phyloP scores from a whole-genome alignment of 2,113 vertebrate species.

The Tursiops truncatus region DNA sequence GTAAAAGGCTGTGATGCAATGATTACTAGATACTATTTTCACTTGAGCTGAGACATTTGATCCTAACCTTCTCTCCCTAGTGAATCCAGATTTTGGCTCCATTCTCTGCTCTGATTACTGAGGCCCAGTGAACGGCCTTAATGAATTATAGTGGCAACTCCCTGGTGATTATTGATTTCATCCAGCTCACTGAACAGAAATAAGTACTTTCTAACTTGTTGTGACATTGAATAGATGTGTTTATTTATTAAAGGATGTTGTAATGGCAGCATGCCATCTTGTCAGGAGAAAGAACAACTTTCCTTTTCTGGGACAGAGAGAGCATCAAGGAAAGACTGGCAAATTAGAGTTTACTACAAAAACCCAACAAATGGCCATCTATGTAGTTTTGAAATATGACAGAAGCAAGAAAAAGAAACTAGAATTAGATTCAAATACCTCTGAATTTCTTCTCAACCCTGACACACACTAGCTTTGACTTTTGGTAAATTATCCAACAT shows the following conservation, averaged over 20 bases:
- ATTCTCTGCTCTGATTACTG: constrained; percentile 49
- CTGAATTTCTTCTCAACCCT: background rate
- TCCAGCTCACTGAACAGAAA: constrained; percentile 74
- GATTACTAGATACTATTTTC: constrained; percentile 48
- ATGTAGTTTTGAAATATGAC: background rate
- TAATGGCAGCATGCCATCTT: background rate
- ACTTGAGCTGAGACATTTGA: constrained; percentile 50
- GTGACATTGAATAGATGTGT: constrained; percentile 74
- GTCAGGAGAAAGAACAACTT: constrained; percentile 51
- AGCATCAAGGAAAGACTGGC: background rate
- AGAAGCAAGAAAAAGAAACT: background rate
- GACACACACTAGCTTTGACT: background rate
- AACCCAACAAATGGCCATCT: background rate
- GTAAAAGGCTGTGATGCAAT: background rate
- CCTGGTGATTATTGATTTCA: constrained; percentile 76
- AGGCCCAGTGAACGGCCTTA: constrained; percentile 51
- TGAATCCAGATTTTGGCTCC: constrained; percentile 23
- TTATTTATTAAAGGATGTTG: constrained; percentile 77
- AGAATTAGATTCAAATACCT: background rate
- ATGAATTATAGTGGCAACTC: constrained; percentile 63
- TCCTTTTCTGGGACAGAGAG: background rate
- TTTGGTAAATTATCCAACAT: background rate
- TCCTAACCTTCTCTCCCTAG: constrained; percentile 18
- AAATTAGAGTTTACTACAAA: background rate
- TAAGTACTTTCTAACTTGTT: constrained; percentile 79